Evolutionary conservation across 2,888 invertebrate genomes (phyloP).

Genomic region (Euphydryas editha): DNA sequence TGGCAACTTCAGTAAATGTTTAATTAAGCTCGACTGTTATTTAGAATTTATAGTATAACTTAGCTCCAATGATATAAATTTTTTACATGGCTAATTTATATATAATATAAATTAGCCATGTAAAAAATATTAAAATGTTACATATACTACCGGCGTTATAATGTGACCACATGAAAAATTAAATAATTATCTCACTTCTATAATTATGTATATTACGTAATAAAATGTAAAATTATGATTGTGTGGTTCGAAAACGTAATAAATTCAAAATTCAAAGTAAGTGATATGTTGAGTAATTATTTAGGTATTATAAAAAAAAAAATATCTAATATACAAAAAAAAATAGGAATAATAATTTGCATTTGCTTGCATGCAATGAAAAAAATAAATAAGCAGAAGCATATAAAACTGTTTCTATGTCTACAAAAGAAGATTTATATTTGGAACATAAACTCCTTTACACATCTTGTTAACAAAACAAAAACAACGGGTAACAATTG

Average conservation of each 20-base stretch:
- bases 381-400: constrained; percentile 23
- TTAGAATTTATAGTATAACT: constrained; percentile 4
- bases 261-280: not conserved
- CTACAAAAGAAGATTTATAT: constrained; percentile 22
- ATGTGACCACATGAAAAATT: constrained; percentile 3
- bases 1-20: constrained; percentile 15
- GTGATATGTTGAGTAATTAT: not conserved
- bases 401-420: constrained; percentile 11
- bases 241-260: constrained; percentile 1
- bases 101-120: constrained; percentile 6
- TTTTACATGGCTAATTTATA: too few relatives aligned
- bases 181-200: not conserved
- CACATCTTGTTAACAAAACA: constrained; percentile 11
- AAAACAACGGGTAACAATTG: not conserved
- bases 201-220: not conserved
- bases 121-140: not conserved
- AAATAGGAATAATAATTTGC: not conserved
- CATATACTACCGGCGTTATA: constrained; percentile 10
- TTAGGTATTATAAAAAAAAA: not conserved
- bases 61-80: constrained; percentile 10
- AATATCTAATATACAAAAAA: not conserved
- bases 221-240: constrained; percentile 9
- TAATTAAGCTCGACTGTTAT: constrained; percentile 32
- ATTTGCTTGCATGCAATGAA: constrained; percentile 22
- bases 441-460: constrained; percentile 30